Evolutionary conservation across 2,113 vertebrate species (phyloP).

Genomic region (Picathartes gymnocephalus): DNA sequence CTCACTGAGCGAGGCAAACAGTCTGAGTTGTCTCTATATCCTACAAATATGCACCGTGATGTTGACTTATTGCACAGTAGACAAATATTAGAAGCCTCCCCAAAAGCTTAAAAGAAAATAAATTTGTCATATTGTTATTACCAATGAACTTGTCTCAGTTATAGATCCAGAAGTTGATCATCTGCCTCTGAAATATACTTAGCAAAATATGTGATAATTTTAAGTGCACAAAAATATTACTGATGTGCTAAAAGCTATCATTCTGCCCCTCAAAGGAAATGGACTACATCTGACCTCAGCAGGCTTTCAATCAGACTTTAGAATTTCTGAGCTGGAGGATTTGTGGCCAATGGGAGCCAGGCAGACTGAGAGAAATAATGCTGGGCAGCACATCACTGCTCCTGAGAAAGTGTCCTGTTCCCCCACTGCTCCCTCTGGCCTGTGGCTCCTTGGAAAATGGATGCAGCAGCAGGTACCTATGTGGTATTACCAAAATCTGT

Average conservation of each 20-base stretch:
- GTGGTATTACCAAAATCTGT: neutral
- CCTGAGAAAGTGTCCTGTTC: neutral
- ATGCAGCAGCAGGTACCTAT: neutral
- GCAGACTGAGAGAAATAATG: neutral
- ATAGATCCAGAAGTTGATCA: neutral
- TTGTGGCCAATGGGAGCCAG: neutral
- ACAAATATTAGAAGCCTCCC: neutral
- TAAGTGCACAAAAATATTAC: neutral
- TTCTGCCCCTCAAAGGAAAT: neutral
- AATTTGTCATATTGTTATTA: neutral
- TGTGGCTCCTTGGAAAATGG: neutral
- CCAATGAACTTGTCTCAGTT: neutral
- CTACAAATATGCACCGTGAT: neutral
- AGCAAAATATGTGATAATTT: neutral
- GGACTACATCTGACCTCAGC: neutral
- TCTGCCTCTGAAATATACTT: neutral
- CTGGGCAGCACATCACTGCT: rapidly evolving
- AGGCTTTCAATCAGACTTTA: neutral
- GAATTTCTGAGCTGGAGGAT: neutral
- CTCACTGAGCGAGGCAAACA: neutral
- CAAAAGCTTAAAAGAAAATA: neutral
- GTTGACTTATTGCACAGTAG: neutral
- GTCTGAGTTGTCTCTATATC: neutral
- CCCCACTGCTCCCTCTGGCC: neutral
- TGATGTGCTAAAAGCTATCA: neutral